A percentile compares a stretch with the other conserved stretches of the same genome.
Evolutionary conservation across 2,797 vertebrate genomes (phyloP).

Genomic region (Chromis chromis): DNA sequence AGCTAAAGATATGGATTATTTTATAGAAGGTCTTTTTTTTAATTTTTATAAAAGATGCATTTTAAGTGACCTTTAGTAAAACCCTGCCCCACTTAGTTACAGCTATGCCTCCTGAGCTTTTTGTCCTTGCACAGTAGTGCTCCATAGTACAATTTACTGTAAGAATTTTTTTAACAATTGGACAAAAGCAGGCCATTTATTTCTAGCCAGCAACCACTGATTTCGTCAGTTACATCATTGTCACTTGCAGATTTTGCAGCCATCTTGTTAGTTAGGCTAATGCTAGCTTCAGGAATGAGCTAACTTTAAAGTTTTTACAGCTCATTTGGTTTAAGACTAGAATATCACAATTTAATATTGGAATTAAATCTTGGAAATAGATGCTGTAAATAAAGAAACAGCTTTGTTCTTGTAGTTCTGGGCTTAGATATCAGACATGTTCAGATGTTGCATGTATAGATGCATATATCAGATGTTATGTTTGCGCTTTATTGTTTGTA

Average conservation of each 20-base stretch:
- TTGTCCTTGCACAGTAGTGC: not conserved
- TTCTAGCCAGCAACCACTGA: not conserved
- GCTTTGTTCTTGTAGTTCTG: too few relatives aligned
- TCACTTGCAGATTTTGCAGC: not conserved
- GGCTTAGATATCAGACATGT: too few relatives aligned
- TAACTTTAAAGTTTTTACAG: too few relatives aligned
- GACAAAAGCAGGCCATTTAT: not conserved
- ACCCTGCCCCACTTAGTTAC: not conserved
- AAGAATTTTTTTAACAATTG: too few relatives aligned
- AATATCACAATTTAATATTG: too few relatives aligned
- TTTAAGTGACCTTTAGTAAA: constrained; percentile 22
- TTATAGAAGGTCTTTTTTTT: not conserved
- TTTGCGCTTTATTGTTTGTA: too few relatives aligned
- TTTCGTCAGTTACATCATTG: not conserved
- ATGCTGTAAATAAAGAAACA: too few relatives aligned
- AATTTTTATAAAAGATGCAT: not conserved
- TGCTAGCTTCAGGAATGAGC: not conserved
- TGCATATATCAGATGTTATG: too few relatives aligned
- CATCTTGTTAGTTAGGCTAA: not conserved
- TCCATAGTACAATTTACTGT: not conserved
- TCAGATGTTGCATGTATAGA: too few relatives aligned
- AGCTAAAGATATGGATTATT: constrained; percentile 5
- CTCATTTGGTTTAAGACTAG: too few relatives aligned
- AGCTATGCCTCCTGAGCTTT: not conserved
- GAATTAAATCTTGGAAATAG: not conserved